phyloP scores from a whole-genome alignment of 2,888 invertebrate species.

The Noctua janthina region DNA sequence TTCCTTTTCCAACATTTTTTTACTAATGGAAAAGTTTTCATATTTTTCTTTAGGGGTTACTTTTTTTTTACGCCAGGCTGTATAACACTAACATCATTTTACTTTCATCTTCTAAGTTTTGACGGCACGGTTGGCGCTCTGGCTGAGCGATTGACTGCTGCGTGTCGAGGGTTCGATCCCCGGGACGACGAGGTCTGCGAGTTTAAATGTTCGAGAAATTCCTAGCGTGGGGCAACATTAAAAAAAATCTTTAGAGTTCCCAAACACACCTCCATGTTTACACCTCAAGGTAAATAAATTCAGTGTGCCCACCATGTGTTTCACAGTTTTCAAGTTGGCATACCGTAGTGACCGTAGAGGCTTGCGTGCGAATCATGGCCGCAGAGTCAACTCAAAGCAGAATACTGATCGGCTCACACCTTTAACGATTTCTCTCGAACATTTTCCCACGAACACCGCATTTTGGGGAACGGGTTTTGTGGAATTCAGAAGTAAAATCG shows the following conservation, averaged over 20 bases:
- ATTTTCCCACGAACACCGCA: constrained; percentile 15
- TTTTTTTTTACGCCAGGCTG: no score
- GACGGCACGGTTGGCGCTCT: no score
- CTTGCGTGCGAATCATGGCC: constrained; percentile 42
- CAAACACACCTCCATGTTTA: not conserved
- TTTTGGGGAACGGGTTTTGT: constrained; percentile 5
- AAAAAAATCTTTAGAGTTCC: not conserved
- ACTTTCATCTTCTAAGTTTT: no score
- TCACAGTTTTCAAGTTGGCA: constrained; percentile 4
- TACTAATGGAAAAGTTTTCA: no score
- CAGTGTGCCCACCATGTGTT: constrained; percentile 5
- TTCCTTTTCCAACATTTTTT: no score
- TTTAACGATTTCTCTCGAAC: constrained; percentile 7
- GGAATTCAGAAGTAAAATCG: not conserved
- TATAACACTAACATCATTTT: no score
- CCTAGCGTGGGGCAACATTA: no score
- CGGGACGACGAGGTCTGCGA: no score
- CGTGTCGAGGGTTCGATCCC: no score
- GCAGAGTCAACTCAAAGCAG: constrained; percentile 25
- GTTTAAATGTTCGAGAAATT: no score
- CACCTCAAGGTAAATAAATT: not conserved
- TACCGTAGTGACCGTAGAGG: constrained; percentile 24
- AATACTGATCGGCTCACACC: constrained; percentile 52
- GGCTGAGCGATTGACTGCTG: no score
- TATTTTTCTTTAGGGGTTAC: no score